Conservation (phyloP, 1,140 invertebrate species). For the Yoshiicerus persimilis region DNA sequence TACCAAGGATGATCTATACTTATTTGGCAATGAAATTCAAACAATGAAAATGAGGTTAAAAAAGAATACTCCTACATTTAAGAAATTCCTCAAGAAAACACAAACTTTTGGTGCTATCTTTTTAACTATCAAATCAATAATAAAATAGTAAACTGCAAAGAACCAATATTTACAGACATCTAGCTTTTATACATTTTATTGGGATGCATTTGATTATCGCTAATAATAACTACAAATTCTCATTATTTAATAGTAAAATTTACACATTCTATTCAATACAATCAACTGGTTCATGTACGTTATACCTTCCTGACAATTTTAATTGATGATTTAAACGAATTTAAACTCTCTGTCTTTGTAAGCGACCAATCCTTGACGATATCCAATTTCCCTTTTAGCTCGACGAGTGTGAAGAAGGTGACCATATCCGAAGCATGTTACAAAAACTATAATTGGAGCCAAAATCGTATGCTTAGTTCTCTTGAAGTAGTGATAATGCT, state of each 20-base stretch:
- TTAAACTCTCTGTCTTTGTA: constrained; percentile 70
- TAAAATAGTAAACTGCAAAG: too few species aligned
- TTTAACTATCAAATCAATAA: too few species aligned
- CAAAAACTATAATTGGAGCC: constrained; percentile 58
- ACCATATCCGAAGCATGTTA: constrained; percentile 62
- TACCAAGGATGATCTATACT: too few species aligned
- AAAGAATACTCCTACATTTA: too few species aligned
- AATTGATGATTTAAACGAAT: constrained; percentile 56
- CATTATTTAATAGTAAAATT: not conserved
- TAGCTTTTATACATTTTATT: not conserved
- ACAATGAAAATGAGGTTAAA: too few species aligned
- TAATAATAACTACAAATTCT: not conserved
- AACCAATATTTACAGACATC: too few species aligned
- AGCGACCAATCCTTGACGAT: constrained; percentile 67
- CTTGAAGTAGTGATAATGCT: constrained; percentile 66
- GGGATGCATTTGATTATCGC: not conserved
- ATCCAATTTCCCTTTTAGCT: constrained; percentile 59
- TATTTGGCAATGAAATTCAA: too few species aligned
- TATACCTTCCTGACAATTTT: not conserved
- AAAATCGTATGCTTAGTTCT: constrained; percentile 56
- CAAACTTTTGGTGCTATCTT: not conserved
- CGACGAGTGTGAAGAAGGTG: constrained; percentile 59
- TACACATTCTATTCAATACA: not conserved
- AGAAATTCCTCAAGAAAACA: not conserved
- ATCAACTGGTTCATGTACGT: not conserved